These are phyloP conservation scores for Rhagophthalmus giganteus DNA, from an alignment of 2,888 invertebrate species.

Conservation along the genomic window DNA sequence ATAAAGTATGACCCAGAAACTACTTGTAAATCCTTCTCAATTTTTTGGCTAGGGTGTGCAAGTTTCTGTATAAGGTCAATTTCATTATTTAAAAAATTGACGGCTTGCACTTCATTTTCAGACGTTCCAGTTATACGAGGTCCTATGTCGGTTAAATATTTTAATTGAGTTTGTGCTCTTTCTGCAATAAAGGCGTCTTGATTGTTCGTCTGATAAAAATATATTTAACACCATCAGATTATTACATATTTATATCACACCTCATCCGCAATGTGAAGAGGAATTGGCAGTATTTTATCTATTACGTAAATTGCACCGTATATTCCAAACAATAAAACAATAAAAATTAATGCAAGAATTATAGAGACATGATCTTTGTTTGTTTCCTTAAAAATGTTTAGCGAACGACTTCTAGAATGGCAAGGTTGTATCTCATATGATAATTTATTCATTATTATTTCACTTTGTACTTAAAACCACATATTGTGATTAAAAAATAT, in stretches of 20 bases:
- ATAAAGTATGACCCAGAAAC: conserved; percentile 74
- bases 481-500: no score
- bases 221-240: not conserved
- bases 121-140: conserved; percentile 77
- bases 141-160: conserved; percentile 67
- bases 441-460: no score
- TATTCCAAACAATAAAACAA: conserved; percentile 16
- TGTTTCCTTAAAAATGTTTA: no score
- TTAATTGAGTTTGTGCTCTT: conserved; percentile 65
- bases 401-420: no score
- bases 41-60: conserved; percentile 59
- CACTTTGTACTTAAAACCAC: no score
- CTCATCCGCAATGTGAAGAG: conserved; percentile 25
- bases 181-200: conserved; percentile 68
- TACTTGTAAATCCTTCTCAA: conserved; percentile 69
- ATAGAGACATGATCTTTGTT: conserved; percentile 17
- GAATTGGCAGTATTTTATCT: conserved; percentile 20
- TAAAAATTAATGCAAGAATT: conserved; percentile 21
- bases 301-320: conserved; percentile 22
- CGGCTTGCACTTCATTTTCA: conserved; percentile 76
- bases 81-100: conserved; percentile 62
- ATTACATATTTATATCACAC: conserved; percentile 6
- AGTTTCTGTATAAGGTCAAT: conserved; percentile 58
- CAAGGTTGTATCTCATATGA: no score
- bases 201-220: conserved; percentile 38